A percentile compares a stretch with the other conserved stretches of the same genome.
These are phyloP conservation scores for Rhinogobius similis DNA, from an alignment of 2,113 vertebrate species.

Conservation along the genomic window DNA sequence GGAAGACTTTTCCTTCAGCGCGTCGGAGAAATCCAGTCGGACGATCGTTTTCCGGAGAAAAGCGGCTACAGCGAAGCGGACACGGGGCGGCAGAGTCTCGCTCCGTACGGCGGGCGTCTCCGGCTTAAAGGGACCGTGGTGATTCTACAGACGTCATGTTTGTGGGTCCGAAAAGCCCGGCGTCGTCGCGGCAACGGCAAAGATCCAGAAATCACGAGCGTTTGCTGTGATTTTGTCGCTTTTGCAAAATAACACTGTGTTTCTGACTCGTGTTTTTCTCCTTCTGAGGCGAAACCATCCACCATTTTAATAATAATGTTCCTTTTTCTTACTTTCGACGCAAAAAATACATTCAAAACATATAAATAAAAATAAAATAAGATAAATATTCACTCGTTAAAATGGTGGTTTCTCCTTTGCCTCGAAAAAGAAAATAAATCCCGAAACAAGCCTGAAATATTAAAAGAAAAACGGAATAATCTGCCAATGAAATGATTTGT, in stretches of 20 bases:
- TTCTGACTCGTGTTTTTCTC: background rate
- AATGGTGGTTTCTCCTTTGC: background rate
- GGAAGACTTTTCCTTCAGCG: constrained; percentile 75
- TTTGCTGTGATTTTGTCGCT: background rate
- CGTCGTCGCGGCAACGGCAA: constrained; percentile 26
- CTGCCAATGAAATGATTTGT: background rate
- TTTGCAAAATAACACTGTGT: too few species aligned
- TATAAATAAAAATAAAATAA: background rate
- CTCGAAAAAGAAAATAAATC: background rate
- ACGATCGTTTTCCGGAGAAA: constrained; percentile 41
- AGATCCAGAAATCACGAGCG: background rate
- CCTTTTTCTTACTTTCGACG: background rate
- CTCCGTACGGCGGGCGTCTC: constrained; percentile 62
- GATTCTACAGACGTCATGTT: constrained; percentile 64
- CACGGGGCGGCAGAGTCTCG: constrained; percentile 16
- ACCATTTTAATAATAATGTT: background rate
- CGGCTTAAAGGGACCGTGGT: constrained; percentile 77
- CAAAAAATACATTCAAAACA: background rate
- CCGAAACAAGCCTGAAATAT: too few species aligned
- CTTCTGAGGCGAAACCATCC: background rate
- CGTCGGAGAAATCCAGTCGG: constrained; percentile 16
- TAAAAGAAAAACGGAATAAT: background rate
- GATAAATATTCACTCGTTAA: background rate
- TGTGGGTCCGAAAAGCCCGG: constrained; percentile 37
- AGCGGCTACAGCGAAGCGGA: constrained; percentile 54